Conservation (phyloP, 2,888 invertebrate species). For the Merodon equestris region DNA sequence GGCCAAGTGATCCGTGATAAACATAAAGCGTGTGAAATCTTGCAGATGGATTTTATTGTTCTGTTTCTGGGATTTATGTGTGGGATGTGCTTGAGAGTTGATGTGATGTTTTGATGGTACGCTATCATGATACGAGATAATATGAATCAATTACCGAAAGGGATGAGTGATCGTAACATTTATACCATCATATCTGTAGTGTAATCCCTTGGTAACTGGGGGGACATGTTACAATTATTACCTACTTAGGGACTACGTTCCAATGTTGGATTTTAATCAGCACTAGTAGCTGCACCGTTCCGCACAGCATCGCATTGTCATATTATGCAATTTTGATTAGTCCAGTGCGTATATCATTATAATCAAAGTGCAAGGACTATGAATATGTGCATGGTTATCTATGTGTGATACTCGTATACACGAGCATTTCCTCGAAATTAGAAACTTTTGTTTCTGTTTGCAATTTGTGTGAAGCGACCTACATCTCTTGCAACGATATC, state of each 20-base stretch:
- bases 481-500: constrained; percentile 44
- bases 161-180: constrained; percentile 1
- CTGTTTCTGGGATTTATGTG: constrained; percentile 49
- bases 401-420: no score
- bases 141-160: constrained; percentile 59
- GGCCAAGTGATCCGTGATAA: constrained; percentile 53
- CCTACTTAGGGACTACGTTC: no score
- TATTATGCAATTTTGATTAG: no score
- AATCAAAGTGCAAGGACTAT: no score
- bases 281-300: no score
- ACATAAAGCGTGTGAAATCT: constrained; percentile 49
- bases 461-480: constrained; percentile 36
- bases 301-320: no score
- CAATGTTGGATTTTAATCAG: no score
- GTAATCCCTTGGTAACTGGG: no score
- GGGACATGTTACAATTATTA: no score
- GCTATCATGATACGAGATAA: constrained; percentile 56
- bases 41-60: constrained; percentile 58
- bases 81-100: constrained; percentile 52
- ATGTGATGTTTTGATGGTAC: constrained; percentile 59
- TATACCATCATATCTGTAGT: no score
- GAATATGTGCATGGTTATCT: no score
- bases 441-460: constrained; percentile 52
- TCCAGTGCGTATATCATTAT: no score
- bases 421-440: constrained; percentile 56